phyloP scores from a whole-genome alignment of 2,888 invertebrate genomes.

The Auanema sp. region DNA sequence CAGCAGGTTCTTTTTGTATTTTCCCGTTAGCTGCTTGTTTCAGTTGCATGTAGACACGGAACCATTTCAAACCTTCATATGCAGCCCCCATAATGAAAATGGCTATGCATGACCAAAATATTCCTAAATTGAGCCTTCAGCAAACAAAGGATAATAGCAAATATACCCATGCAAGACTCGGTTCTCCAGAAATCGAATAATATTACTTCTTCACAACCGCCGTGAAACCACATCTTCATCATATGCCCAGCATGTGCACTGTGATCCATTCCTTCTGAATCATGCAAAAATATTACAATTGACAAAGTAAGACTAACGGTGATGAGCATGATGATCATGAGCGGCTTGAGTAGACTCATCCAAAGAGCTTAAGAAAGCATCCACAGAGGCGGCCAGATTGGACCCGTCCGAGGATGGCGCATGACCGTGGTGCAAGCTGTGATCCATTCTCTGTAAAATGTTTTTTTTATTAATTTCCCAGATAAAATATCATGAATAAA shows the following conservation, averaged over 20 bases:
- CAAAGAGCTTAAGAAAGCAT: no score
- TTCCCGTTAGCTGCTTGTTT: constrained; percentile 10
- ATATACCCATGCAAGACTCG: constrained; percentile 30
- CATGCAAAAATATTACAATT: no score
- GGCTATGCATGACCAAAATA: constrained; percentile 85
- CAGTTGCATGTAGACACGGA: constrained; percentile 55
- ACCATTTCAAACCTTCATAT: constrained; percentile 93
- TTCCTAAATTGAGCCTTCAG: constrained; percentile 55
- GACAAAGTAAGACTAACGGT: no score
- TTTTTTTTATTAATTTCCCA: no score
- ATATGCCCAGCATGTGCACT: constrained; percentile 31
- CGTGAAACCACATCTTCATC: constrained; percentile 64
- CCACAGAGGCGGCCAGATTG: no score
- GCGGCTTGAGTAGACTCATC: no score
- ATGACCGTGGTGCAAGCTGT: no score
- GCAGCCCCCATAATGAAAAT: constrained; percentile 88
- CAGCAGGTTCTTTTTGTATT: constrained; percentile 6
- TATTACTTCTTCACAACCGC: constrained; percentile 58
- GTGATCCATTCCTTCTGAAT: constrained; percentile 9
- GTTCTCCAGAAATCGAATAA: constrained; percentile 61
- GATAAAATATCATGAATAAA: not conserved
- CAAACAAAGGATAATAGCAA: not conserved
- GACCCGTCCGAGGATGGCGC: no score
- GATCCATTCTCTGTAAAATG: no score
- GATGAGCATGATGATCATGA: no score